Evolutionary conservation across 2,113 vertebrate species (phyloP).

Genomic region (Nansenia antarctica): DNA sequence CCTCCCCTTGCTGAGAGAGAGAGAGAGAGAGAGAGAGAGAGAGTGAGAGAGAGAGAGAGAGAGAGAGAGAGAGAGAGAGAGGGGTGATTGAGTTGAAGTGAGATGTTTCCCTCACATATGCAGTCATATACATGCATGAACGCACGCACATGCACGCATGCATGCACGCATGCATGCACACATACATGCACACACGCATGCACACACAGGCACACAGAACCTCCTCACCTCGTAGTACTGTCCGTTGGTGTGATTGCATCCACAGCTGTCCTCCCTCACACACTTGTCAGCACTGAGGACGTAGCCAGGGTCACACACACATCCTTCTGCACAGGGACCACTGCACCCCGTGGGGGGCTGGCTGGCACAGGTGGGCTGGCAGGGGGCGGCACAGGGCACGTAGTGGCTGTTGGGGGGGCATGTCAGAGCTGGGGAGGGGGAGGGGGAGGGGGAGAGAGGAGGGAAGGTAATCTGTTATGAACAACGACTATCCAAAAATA

Average conservation of each 20-base stretch:
- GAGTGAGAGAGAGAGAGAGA: neutral
- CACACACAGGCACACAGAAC: too few species aligned
- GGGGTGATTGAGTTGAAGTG: neutral
- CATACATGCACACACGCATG: too few species aligned
- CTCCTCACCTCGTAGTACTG: slow-evolving; percentile 75
- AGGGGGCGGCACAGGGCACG: slow-evolving; percentile 60
- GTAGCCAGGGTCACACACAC: slow-evolving; percentile 73
- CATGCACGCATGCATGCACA: too few species aligned
- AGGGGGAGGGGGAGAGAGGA: too few species aligned
- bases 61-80: neutral
- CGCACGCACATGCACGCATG: neutral
- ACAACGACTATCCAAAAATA: too few species aligned
- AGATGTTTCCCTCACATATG: too few species aligned
- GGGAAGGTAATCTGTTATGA: too few species aligned
- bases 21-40: neutral
- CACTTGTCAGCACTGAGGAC: slow-evolving; percentile 73
- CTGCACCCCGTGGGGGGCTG: slow-evolving; percentile 51
- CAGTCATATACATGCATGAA: too few species aligned
- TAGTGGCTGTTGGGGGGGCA: slow-evolving; percentile 76
- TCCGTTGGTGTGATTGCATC: slow-evolving; percentile 60
- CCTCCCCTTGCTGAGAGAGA: slow-evolving; percentile 63
- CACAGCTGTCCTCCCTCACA: slow-evolving; percentile 62
- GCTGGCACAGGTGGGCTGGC: slow-evolving; percentile 61
- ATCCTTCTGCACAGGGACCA: slow-evolving; percentile 69
- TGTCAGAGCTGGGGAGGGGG: slow-evolving; percentile 49